A percentile compares a stretch with the other conserved stretches of the same genome.
Evolutionary conservation across 1,140 invertebrate genomes (phyloP).

Genomic region (Psilanteris sp.): DNA sequence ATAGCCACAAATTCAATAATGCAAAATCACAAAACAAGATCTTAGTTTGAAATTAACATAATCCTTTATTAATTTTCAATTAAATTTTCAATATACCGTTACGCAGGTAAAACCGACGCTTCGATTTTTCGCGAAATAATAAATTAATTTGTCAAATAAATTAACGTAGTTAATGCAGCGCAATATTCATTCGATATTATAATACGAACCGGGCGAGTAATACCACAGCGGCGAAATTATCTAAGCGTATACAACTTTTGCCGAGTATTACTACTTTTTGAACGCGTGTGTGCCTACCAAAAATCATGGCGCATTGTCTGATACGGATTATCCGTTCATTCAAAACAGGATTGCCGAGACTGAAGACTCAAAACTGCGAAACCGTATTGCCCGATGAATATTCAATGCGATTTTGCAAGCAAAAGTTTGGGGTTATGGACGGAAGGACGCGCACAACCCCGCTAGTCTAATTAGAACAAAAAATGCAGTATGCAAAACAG

Average conservation of each 20-base stretch:
- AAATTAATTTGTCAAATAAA: slow-evolving; percentile 24
- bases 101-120: slow-evolving; percentile 12
- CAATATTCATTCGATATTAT: too few relatives aligned
- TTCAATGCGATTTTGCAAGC: slow-evolving; percentile 60
- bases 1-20: slow-evolving; percentile 4
- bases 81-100: slow-evolving; percentile 37
- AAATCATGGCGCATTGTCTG: slow-evolving; percentile 39
- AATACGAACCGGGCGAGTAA: too few relatives aligned
- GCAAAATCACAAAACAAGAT: slow-evolving; percentile 22
- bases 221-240: slow-evolving; percentile 19
- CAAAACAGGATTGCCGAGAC: slow-evolving; percentile 25
- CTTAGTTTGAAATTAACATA: slow-evolving; percentile 22
- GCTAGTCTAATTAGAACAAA: slow-evolving; percentile 53
- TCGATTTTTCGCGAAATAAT: background rate
- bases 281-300: background rate
- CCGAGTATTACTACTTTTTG: slow-evolving; percentile 49
- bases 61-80: slow-evolving; percentile 47
- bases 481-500: slow-evolving; percentile 45
- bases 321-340: slow-evolving; percentile 41
- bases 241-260: slow-evolving; percentile 37
- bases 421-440: slow-evolving; percentile 48
- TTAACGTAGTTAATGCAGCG: too few relatives aligned
- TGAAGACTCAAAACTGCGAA: slow-evolving; percentile 59
- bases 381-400: slow-evolving; percentile 64
- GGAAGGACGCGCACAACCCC: slow-evolving; percentile 31